Percentiles rank a stretch among this genome's conserved stretches.
phyloP scores from a whole-genome alignment of 2,888 invertebrate genomes.

The Cataglyphis albicans region DNA sequence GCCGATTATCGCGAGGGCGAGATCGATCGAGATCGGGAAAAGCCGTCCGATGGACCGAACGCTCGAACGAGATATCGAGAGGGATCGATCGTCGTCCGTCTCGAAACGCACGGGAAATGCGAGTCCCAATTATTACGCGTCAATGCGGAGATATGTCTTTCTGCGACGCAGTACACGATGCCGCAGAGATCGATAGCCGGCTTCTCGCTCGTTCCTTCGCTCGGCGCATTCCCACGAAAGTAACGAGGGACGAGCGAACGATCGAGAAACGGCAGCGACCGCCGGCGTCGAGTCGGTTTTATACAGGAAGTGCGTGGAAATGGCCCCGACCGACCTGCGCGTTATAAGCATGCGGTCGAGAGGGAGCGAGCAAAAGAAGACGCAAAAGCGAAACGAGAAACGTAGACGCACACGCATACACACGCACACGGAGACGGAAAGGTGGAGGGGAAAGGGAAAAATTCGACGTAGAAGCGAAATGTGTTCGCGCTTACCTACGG shows the following conservation, averaged over 20 bases:
- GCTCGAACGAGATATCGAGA: not conserved
- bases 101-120: constrained; percentile 5
- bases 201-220: constrained; percentile 32
- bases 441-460: not conserved
- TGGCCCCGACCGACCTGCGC: constrained; percentile 58
- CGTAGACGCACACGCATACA: not conserved
- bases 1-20: constrained; percentile 30
- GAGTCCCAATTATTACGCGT: constrained; percentile 49
- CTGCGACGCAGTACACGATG: constrained; percentile 80
- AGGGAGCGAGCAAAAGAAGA: not conserved
- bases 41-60: not conserved
- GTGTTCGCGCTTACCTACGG: constrained; percentile 78
- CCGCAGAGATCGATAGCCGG: constrained; percentile 74
- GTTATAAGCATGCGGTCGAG: constrained; percentile 28
- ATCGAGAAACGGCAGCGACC: constrained; percentile 45
- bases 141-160: constrained; percentile 73
- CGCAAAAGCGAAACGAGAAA: constrained; percentile 1
- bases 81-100: not conserved
- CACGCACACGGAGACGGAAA: not conserved
- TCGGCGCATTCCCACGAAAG: constrained; percentile 34
- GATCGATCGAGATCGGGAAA: not conserved
- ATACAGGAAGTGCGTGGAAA: constrained; percentile 54
- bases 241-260: constrained; percentile 21
- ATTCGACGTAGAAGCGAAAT: constrained; percentile 22
- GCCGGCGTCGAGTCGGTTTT: constrained; percentile 45